Conservation (phyloP, 2,888 invertebrate genomes). For the Acronicta leporina region DNA sequence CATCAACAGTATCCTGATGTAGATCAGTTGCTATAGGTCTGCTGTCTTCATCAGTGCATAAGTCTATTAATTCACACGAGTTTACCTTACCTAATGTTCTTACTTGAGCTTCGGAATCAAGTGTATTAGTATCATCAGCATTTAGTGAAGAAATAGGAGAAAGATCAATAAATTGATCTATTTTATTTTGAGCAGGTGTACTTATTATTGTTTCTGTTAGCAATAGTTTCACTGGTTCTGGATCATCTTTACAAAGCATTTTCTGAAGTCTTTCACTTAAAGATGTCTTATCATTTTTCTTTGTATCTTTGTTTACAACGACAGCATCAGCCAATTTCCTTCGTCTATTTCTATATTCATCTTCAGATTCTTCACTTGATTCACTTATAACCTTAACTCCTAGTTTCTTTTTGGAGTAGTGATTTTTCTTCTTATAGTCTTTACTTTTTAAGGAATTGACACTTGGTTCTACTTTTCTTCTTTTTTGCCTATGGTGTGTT, state of each 20-base stretch:
- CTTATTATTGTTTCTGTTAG: slow-evolving; percentile 47
- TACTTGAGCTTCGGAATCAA: slow-evolving; percentile 31
- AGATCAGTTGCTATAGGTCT: slow-evolving; percentile 37
- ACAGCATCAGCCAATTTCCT: slow-evolving; percentile 88
- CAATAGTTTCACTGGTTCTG: slow-evolving; percentile 50
- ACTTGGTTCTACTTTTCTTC: slow-evolving; percentile 63
- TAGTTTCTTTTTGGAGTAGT: slow-evolving; percentile 66
- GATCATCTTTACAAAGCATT: slow-evolving; percentile 72
- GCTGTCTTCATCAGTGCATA: slow-evolving; percentile 66
- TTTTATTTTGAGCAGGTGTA: slow-evolving; percentile 26
- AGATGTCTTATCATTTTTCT: slow-evolving; percentile 75
- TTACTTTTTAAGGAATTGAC: slow-evolving; percentile 58
- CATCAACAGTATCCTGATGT: slow-evolving; percentile 60
- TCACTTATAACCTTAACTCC: slow-evolving; percentile 67
- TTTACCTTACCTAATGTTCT: slow-evolving; percentile 34
- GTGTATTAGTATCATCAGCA: slow-evolving; percentile 36
- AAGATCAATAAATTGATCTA: slow-evolving; percentile 30
- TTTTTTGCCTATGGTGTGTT: slow-evolving; percentile 67
- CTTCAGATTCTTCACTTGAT: slow-evolving; percentile 82
- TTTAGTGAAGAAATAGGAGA: slow-evolving; percentile 49
- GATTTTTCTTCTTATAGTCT: slow-evolving; percentile 68
- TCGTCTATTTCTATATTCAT: slow-evolving; percentile 82
- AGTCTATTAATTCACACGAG: slow-evolving; percentile 63
- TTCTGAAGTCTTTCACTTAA: slow-evolving; percentile 80
- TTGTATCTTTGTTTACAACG: slow-evolving; percentile 68